phyloP scores from a whole-genome alignment of 37 sponge, comb jelly and placozoan species.

The Cladorhizidae sp. region DNA sequence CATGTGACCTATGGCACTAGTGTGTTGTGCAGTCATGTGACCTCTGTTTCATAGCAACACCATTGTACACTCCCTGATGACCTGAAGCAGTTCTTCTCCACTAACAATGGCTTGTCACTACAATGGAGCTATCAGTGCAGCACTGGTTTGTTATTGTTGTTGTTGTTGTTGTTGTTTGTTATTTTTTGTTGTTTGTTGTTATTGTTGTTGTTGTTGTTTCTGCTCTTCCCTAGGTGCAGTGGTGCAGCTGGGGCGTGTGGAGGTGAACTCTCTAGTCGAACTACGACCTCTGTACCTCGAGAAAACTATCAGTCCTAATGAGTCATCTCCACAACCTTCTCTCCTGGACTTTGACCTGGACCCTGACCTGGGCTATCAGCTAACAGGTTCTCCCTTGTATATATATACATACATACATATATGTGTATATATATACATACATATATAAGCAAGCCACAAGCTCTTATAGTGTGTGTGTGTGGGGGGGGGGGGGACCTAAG shows the following conservation, averaged over 20 bases:
- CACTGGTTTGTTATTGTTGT: constrained; percentile 10
- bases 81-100: constrained; percentile 56
- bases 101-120: constrained; percentile 56
- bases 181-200: too few species aligned
- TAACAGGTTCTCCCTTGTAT: too few species aligned
- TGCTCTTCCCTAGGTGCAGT: not conserved
- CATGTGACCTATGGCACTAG: too few species aligned
- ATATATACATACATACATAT: too few species aligned
- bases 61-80: constrained; percentile 41
- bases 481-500: too few species aligned
- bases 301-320: not conserved
- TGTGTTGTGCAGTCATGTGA: too few species aligned
- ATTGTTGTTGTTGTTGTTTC: not conserved
- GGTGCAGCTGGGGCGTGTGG: constrained; percentile 1
- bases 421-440: too few species aligned
- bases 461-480: too few species aligned
- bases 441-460: too few species aligned
- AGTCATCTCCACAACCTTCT: not conserved
- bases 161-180: too few species aligned
- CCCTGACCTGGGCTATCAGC: not conserved
- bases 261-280: not conserved
- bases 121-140: constrained; percentile 51
- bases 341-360: not conserved
- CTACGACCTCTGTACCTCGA: constrained; percentile 4
- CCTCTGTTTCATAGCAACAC: not conserved